phyloP scores from a whole-genome alignment of 2,113 vertebrate genomes.

The Microtus richardsoni region DNA sequence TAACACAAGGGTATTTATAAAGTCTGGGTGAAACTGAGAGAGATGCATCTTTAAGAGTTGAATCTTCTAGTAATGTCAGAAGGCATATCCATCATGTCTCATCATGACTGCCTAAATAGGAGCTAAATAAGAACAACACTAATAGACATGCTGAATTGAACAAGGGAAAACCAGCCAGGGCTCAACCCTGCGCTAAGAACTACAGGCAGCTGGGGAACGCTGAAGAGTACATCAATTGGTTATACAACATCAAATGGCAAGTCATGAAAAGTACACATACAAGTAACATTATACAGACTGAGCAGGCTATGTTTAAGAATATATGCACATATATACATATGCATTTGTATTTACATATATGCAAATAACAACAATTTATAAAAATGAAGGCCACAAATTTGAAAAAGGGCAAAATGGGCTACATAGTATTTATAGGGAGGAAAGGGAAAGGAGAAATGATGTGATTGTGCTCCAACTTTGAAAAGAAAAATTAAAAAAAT shows the following conservation, averaged over 20 bases:
- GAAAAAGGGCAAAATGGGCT: background rate
- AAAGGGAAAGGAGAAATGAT: background rate
- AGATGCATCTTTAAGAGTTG: background rate
- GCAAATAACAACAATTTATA: background rate
- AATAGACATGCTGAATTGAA: background rate
- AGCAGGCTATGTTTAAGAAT: background rate
- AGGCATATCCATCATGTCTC: background rate
- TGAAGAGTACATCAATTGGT: background rate
- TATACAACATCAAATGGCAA: background rate
- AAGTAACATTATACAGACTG: background rate
- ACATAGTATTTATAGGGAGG: background rate
- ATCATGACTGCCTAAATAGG: background rate
- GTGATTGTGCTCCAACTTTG: too few species aligned
- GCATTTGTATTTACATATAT: background rate
- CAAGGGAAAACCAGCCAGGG: background rate
- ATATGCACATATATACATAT: background rate
- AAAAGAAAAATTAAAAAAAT: background rate
- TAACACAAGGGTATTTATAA: background rate
- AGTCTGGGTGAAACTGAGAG: background rate
- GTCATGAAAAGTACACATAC: background rate
- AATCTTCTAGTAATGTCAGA: background rate
- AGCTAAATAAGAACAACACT: background rate
- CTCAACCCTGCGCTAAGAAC: background rate
- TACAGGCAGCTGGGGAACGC: background rate
- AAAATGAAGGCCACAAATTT: background rate